Percentiles rank a stretch among this genome's conserved stretches.
phyloP scores from a whole-genome alignment of 2,113 vertebrate species.

The Garra rufa region DNA sequence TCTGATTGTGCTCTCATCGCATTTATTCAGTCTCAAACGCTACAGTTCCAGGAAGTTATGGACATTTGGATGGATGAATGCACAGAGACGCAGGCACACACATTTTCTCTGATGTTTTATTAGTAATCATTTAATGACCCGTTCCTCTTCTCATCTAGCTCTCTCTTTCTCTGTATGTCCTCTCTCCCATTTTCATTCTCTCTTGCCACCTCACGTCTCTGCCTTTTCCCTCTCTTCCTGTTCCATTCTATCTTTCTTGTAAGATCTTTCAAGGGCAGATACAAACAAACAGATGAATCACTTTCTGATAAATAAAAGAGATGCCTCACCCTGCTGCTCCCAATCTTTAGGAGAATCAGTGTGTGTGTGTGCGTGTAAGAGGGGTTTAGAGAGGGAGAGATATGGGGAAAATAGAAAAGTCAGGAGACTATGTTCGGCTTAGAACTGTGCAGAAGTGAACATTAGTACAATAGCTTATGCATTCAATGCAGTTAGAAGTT shows the following conservation, averaged over 20 bases:
- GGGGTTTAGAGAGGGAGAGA: neutral
- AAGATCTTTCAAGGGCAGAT: conserved; percentile 68
- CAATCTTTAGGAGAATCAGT: conserved; percentile 62
- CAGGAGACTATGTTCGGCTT: conserved; percentile 27
- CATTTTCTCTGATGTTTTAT: neutral
- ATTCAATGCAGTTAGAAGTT: conserved; percentile 45
- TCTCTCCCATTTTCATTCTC: conserved; percentile 1
- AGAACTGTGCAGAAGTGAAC: neutral
- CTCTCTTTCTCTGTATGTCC: neutral
- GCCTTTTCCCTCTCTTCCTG: conserved; percentile 46
- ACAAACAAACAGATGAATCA: conserved; percentile 64
- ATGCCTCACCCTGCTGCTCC: conserved; percentile 52
- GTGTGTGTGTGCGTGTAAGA: conserved; percentile 16
- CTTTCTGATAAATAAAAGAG: conserved; percentile 67
- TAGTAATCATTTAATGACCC: conserved; percentile 2
- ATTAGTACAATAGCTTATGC: conserved; percentile 35
- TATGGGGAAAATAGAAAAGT: conserved; percentile 7
- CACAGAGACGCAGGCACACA: neutral
- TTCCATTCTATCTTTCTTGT: conserved; percentile 45
- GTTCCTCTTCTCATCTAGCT: neutral
- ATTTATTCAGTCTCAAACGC: neutral
- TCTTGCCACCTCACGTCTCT: neutral
- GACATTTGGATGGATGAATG: neutral
- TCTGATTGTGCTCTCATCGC: neutral
- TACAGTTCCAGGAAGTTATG: neutral